Percentiles rank a stretch among this genome's conserved stretches.
These are phyloP conservation scores for Panopea generosa DNA, from an alignment of 2,888 invertebrate genomes.

Conservation along the genomic window DNA sequence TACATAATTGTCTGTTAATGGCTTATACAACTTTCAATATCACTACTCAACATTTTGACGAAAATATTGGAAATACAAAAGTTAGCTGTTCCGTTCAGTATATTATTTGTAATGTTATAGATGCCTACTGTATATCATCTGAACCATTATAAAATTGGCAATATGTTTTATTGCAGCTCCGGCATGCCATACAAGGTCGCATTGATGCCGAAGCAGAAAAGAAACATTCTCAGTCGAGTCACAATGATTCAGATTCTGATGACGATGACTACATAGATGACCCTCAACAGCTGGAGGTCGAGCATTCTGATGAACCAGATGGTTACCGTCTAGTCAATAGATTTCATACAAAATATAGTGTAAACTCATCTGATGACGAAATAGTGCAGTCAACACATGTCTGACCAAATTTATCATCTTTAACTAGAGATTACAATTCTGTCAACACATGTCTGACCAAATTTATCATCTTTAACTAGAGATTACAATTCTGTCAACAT, in stretches of 20 bases:
- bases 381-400: neutral
- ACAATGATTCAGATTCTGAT: slow-evolving; percentile 30
- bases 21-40: too few species aligned
- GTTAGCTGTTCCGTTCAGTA: too few species aligned
- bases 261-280: slow-evolving; percentile 45
- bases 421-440: too few species aligned
- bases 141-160: too few species aligned
- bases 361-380: neutral
- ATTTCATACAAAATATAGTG: neutral
- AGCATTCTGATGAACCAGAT: slow-evolving; percentile 42
- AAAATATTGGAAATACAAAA: too few species aligned
- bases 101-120: too few species aligned
- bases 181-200: slow-evolving; percentile 78
- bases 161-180: slow-evolving; percentile 68
- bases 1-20: too few species aligned
- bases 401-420: neutral
- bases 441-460: too few species aligned
- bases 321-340: slow-evolving; percentile 51
- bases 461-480: too few species aligned
- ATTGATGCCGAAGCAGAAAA: slow-evolving; percentile 74
- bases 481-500: too few species aligned
- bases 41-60: too few species aligned
- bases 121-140: too few species aligned
- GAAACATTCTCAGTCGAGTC: slow-evolving; percentile 24
- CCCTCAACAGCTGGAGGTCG: slow-evolving; percentile 51